Percentiles rank a stretch among this genome's conserved stretches.
phyloP scores from a whole-genome alignment of 2,888 invertebrate species.

The Leptinotarsa tumamoca region DNA sequence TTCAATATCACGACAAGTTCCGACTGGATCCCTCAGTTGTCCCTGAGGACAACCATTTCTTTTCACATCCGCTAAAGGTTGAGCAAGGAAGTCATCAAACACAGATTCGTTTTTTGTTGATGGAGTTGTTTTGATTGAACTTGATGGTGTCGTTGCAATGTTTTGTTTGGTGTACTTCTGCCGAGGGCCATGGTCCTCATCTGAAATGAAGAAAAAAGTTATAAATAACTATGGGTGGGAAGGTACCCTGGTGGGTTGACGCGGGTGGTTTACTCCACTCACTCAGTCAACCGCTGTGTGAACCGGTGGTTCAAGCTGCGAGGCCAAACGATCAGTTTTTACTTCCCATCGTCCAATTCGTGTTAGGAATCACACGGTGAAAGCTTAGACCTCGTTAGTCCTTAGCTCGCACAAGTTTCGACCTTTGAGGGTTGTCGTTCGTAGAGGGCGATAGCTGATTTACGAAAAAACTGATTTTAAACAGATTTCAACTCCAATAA shows the following conservation, averaged over 20 bases:
- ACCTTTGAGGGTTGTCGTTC: too few species aligned
- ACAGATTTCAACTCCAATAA: background rate
- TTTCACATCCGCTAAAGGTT: conserved; percentile 4
- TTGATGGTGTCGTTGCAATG: background rate
- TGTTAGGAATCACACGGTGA: too few species aligned
- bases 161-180: background rate
- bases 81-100: background rate
- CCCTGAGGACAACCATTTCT: conserved; percentile 8
- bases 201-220: background rate
- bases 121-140: background rate
- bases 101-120: background rate
- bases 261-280: too few species aligned
- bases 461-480: too few species aligned
- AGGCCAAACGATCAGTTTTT: too few species aligned
- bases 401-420: too few species aligned
- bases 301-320: too few species aligned
- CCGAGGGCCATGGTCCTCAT: background rate
- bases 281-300: too few species aligned
- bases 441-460: too few species aligned
- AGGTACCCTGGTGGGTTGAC: too few species aligned
- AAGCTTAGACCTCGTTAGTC: too few species aligned
- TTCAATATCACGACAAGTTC: conserved; percentile 8
- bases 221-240: background rate
- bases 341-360: too few species aligned
- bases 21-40: background rate